Evolutionary conservation across 2,797 vertebrate species (phyloP), one percentile per base, ranked within the genome.

Genomic region (Rousettus madagascariensis): DNA sequence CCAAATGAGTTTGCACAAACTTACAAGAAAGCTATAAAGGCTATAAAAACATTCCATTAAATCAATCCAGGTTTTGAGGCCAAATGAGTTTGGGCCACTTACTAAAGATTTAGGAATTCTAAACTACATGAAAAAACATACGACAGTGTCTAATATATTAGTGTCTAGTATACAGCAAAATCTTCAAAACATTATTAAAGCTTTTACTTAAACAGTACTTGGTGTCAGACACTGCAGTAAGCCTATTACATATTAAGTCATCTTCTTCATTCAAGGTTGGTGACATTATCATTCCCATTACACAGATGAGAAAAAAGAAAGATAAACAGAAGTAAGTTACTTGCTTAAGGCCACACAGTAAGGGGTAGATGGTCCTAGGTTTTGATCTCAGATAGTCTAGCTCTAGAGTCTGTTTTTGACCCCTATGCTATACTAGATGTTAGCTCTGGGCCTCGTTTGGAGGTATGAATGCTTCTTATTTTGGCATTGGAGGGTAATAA

Each of bases 91-190:
- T 55, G 33, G 12, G 36, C 28, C 28, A 83, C 68, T 94, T 72
- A 63, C n/a, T 46, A 65, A 84, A 55, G n/a, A 74, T 68, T 75
- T 77, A 82, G 71, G 36, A 87, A 90, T 69, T 86, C n/a, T 95
- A n/a, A 11, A 63, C 46, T 55, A 24, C 43, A 22, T 53, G 19
- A 53, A 57, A 72, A 94, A 85, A 38, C 6, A 61, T 28, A 65
- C 5, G 63, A 49, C n/a, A 51, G 36, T 72, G 46, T 85, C 12
- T 30, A 61, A 12, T 28, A 28, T 53, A 49, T 15, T 49, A 16
- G 49, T 49, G 5, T 49, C 15, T 46, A 59, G 30, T 26, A 43
- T 8, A 20, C 41, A 68, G 26, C 8, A 57, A 65, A 61, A 38
- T 1, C 63, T 78, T 78, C 72, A 72, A 71, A 84, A 68, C 8